Base-by-base conservation (phyloP, 2,797 vertebrate genomes). In the Hypotaenidia philippensis region DNA sequence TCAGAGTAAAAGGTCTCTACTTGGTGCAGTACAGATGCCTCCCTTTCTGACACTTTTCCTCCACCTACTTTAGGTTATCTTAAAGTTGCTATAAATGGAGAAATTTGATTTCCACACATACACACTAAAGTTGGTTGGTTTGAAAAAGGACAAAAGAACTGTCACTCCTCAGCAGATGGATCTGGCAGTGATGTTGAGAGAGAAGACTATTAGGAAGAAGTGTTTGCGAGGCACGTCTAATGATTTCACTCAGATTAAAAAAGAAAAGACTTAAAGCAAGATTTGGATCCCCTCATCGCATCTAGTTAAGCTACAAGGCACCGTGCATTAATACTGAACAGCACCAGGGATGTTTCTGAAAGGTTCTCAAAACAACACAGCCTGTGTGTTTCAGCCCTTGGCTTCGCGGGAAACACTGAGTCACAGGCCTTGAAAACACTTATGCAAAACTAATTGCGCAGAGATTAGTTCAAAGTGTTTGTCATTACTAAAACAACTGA, bases 341-440 rank as follows among this genome's bases (percentile, higher is more conserved):
- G 52, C 61, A 83, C 41, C 47, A 86, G 66, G 25, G 72, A 36
- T 59, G 83, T 86, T 91, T 90, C 77, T 61, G 76, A 89, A 87
- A 90, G 83, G 69, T 94, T 93, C 65, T 88, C 91, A 61, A 91
- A 94, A 93, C 60, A 92, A 78, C 59, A 52, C 87, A 89, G 66
- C 47, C 53, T 45, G 34, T 49, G 34, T 49, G 50, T 65, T 86
- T 90, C 59, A n/a, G 9, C 52, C 66, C 65, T 79, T 57, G 60
- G 74, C 88, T 90, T 82, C 74, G 55, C 5, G 8, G 92, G 88
- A 91, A 93, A 88, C 50, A 32, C 59, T 78, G 81, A 94, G 63
- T 93, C 93, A 91, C 8, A 76, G 50, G n/a, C 74, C 66, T 52
- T 52, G 45, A 76, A 91, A 94, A 93, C 76, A 75, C 65, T 91